A percentile compares a stretch with the other conserved stretches of the same genome.
phyloP scores from a whole-genome alignment of 2,888 invertebrate species.

The Drosophila pullipes region DNA sequence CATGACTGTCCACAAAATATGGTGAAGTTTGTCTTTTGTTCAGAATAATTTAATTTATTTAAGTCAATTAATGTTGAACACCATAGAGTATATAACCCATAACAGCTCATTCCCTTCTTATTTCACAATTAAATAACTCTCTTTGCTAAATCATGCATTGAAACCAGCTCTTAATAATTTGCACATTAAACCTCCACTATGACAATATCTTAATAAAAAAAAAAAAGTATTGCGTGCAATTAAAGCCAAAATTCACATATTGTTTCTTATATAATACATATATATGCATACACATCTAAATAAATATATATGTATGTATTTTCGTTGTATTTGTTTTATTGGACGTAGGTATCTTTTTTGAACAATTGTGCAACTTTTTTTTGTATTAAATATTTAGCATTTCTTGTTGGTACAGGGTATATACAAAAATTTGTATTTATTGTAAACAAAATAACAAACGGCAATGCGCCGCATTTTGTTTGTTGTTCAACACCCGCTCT shows the following conservation, averaged over 20 bases:
- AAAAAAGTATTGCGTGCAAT: background rate
- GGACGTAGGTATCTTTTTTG: background rate
- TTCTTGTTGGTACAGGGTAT: background rate
- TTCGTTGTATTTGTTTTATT: background rate
- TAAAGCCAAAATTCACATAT: background rate
- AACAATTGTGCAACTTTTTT: background rate
- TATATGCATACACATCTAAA: background rate
- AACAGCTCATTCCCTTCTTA: background rate
- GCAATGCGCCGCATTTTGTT: conserved; percentile 55
- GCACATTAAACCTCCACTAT: background rate
- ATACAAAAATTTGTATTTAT: conserved; percentile 27
- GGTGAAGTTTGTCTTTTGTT: background rate
- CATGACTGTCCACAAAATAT: background rate
- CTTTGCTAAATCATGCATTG: background rate
- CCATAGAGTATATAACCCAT: background rate
- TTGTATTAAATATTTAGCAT: background rate
- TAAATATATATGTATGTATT: background rate
- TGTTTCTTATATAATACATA: background rate
- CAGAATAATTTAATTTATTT: background rate
- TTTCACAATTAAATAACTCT: background rate
- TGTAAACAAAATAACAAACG: conserved; percentile 53
- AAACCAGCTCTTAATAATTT: background rate
- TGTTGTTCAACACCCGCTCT: conserved; percentile 60
- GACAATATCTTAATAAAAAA: background rate
- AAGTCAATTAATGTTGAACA: background rate